Conservation (phyloP, 2,888 invertebrate genomes). For the Acleris cristana region DNA sequence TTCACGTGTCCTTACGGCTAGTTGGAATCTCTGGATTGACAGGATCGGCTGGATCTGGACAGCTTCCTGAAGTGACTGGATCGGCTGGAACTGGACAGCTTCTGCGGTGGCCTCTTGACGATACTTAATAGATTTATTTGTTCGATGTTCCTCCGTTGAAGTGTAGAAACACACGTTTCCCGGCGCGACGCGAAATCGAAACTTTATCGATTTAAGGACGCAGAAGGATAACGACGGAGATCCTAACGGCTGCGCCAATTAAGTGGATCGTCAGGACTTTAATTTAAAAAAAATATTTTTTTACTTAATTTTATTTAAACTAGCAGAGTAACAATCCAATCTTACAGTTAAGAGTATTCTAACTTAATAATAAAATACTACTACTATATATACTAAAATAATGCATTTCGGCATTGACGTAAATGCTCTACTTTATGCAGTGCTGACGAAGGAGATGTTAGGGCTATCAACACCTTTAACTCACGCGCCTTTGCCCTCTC, state of each 20-base stretch:
- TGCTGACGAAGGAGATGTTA: not conserved
- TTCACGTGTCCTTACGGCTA: conserved; percentile 10
- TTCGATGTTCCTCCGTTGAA: not conserved
- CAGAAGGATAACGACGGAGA: no score
- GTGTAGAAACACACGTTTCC: no score
- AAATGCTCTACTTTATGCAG: not conserved
- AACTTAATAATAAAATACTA: not conserved
- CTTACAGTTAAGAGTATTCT: not conserved
- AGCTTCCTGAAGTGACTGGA: not conserved
- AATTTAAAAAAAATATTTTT: not conserved
- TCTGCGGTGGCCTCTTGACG: not conserved
- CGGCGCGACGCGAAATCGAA: no score
- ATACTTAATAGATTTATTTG: conserved; percentile 10
- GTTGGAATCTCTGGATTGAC: not conserved
- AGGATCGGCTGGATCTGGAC: conserved; percentile 2
- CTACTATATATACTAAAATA: not conserved
- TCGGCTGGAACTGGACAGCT: conserved; percentile 2
- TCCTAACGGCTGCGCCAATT: not conserved
- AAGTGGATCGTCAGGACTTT: not conserved
- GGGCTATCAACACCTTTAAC: not conserved
- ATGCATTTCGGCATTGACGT: not conserved
- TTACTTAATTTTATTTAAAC: not conserved
- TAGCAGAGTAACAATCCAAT: not conserved
- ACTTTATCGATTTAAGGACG: no score
- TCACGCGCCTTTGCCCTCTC: not conserved